These are phyloP conservation scores for Agriopis leucophaearia DNA, from an alignment of 2,888 invertebrate genomes.

Conservation along the genomic window DNA sequence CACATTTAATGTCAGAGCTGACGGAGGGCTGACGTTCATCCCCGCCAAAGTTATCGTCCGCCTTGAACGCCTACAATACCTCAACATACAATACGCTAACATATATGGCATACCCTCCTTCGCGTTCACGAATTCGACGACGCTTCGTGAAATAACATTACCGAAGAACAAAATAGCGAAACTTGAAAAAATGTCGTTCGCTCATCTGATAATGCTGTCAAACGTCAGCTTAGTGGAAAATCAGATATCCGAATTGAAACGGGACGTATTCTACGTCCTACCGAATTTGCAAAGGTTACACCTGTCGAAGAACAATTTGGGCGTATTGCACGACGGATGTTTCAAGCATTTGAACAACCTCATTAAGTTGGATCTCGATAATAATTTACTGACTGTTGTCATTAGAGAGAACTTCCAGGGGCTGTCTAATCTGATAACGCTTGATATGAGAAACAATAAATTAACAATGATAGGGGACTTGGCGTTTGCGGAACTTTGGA, in stretches of 20 bases:
- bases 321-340: constrained; percentile 94
- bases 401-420: constrained; percentile 93
- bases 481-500: constrained; percentile 93
- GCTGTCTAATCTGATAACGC: constrained; percentile 89
- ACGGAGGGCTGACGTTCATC: constrained; percentile 89
- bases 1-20: constrained; percentile 89
- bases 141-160: constrained; percentile 89
- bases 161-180: constrained; percentile 90
- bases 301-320: constrained; percentile 94
- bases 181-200: constrained; percentile 90
- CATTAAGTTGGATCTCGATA: constrained; percentile 92
- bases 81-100: constrained; percentile 91
- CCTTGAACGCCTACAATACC: constrained; percentile 88
- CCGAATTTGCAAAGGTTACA: constrained; percentile 91
- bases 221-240: constrained; percentile 92
- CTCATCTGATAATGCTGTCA: constrained; percentile 90
- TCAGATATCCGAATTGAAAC: constrained; percentile 90
- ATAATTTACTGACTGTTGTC: constrained; percentile 90
- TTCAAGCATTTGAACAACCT: constrained; percentile 91
- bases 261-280: constrained; percentile 91
- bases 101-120: constrained; percentile 90
- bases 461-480: constrained; percentile 93
- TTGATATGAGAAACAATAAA: constrained; percentile 92
- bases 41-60: constrained; percentile 90
- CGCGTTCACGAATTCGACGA: constrained; percentile 91